Evolutionary conservation across 2,113 vertebrate genomes (phyloP), one percentile per base, ranked within the genome.

Genomic region (Climacteris rufus): DNA sequence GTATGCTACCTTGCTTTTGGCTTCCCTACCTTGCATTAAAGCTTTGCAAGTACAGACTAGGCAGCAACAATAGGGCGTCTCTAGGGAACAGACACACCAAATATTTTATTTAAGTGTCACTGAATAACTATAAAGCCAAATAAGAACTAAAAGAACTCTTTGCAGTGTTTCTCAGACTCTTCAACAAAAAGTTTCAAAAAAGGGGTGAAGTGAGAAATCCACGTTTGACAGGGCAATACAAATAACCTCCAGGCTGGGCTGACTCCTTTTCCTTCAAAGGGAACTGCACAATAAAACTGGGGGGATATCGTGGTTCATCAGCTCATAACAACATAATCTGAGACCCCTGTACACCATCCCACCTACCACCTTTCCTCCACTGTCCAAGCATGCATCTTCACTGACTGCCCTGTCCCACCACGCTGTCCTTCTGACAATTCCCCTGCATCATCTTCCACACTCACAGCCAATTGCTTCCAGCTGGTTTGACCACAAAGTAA

Each of bases 61-160:
- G 93, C 94, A 92, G 78, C 56, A 90, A 82, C 90, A 93, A 35
- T 87, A 87, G 97, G 98, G 98, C 95, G 97, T 97, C 92, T 94
- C 97, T 96, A 93, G 81, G 83, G 97, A 96, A 95, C 57, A 95
- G 87, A 96, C 35, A 25, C 23, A 83, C 97, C 98, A 98, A 98
- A 98, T 98, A 98, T 70, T 98, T 98, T 93, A 94, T 89, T 81
- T 68, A 96, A 92, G 97, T 92, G 95, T 98, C 98, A 98, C 87
- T 70, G 59, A 61, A 88, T 39, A 78, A 79, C 87, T 94, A 35
- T 60, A 93, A 93, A 96, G 80, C 80, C 94, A 90, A 97, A 50
- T 78, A 84, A 66, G 64, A 83, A 94, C 50, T 79, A 68, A 66
- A 93, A 81, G 54, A 93, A 84, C 49, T 61, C 66, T 61, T 50